Evolutionary conservation across 2,888 invertebrate species (phyloP).

Genomic region (Apotomis capreana): DNA sequence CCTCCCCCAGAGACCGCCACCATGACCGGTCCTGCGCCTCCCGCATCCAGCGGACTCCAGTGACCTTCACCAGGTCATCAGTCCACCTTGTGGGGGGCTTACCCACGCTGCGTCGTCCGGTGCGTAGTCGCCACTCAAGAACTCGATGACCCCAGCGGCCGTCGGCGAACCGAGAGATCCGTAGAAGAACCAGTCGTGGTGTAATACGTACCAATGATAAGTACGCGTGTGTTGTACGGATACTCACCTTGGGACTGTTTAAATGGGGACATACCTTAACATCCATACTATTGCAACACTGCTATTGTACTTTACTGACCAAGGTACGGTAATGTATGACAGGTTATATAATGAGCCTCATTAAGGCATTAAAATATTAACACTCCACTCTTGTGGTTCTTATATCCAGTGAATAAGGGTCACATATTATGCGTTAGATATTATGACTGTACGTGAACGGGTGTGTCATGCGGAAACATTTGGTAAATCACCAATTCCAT

Average conservation of each 20-base stretch:
- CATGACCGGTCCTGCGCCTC: too few species aligned
- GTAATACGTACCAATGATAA: too few species aligned
- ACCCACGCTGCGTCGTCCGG: too few species aligned
- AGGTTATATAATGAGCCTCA: conserved; percentile 22
- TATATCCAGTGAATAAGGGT: not conserved
- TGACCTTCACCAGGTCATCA: too few species aligned
- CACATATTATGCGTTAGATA: not conserved
- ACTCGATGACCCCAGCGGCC: too few species aligned
- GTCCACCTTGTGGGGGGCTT: too few species aligned
- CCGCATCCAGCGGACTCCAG: too few species aligned
- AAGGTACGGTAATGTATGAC: conserved; percentile 9
- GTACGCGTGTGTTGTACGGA: not conserved
- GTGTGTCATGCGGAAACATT: conserved; percentile 2
- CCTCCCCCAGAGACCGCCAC: too few species aligned
- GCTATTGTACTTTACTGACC: not conserved
- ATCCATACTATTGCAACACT: conserved; percentile 2
- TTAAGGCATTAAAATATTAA: conserved; percentile 10
- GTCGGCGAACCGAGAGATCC: too few species aligned
- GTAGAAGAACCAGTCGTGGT: too few species aligned
- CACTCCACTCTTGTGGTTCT: not conserved
- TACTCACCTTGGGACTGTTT: not conserved
- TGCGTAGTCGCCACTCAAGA: too few species aligned
- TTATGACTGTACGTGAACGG: not conserved
- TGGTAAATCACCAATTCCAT: conserved; percentile 2
- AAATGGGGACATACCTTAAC: not conserved